These are phyloP conservation scores for Andrena minutula DNA, from an alignment of 2,888 invertebrate genomes.

Conservation along the genomic window DNA sequence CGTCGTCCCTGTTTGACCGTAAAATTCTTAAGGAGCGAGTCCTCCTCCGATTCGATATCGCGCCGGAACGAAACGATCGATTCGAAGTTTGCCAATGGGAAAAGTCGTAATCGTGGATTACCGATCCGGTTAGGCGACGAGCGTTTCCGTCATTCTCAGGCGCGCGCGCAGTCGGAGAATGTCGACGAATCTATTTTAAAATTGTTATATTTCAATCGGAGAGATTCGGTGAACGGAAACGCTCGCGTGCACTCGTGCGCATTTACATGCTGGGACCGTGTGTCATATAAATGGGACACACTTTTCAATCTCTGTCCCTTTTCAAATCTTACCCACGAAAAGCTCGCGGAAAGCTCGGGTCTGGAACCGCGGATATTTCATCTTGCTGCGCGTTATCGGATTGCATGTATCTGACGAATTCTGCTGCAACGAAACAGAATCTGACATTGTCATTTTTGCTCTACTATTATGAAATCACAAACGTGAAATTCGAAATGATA, in stretches of 20 bases:
- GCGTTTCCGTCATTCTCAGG: no score
- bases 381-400: slow-evolving; percentile 48
- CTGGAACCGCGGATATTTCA: slow-evolving; percentile 56
- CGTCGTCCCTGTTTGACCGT: slow-evolving; percentile 9
- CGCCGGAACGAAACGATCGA: slow-evolving; percentile 9
- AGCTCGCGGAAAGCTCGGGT: slow-evolving; percentile 49
- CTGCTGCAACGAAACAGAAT: slow-evolving; percentile 10
- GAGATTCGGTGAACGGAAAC: slow-evolving; percentile 35
- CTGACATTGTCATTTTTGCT: not conserved
- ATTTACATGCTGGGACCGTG: slow-evolving; percentile 40
- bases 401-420: slow-evolving; percentile 31
- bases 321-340: slow-evolving; percentile 47
- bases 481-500: slow-evolving; percentile 10
- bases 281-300: slow-evolving; percentile 59
- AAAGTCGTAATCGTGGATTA: slow-evolving; percentile 3
- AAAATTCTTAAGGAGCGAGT: slow-evolving; percentile 13
- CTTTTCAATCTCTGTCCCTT: slow-evolving; percentile 62
- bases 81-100: not conserved
- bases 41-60: not conserved
- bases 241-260: slow-evolving; percentile 6
- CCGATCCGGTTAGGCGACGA: not conserved
- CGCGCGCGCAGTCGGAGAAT: not conserved
- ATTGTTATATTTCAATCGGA: slow-evolving; percentile 25
- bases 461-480: not conserved
- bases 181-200: slow-evolving; percentile 33